Evolutionary conservation across 2,888 invertebrate genomes (phyloP), one percentile per base, ranked within the genome.

Genomic region (Drosophila gaucha): DNA sequence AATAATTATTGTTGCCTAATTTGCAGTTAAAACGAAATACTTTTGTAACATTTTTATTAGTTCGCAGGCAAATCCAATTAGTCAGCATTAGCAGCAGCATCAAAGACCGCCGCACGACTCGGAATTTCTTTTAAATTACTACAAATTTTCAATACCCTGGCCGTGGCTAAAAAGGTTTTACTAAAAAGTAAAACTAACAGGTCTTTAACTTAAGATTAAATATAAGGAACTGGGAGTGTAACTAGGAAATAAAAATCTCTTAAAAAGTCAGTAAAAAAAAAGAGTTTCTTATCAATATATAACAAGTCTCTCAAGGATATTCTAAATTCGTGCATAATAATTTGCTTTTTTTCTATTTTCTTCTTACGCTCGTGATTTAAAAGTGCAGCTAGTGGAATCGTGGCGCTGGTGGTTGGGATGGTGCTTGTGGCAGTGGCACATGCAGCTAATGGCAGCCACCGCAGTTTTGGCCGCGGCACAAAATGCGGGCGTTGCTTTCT

Each of bases 1-100:
- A 84, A 75, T 86, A 86, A 83, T 88, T 88, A 77, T 72, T 86
- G 69, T 66, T 73, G 83, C 78, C 86, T 78, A 85, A 85, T 85
- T 85, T 88, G 85, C 88, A 85, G 87, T 85, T 65, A 85, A 85
- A 85, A 80, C 67, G 69, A 64, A 77, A 83, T 83, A 86, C 71
- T 79, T 79, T 82, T 69, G 71, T 72, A 77, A 79, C 80, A 76
- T 52, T 87, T 87, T 87, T 86, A 83, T 87, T 87, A 82, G 83
- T 83, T 70, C 70, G 54, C 54, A 59, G 54, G 62, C 76, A 71
- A 87, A 86, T 86, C 88, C 88, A 88, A 86, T 83, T 87, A 87
- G 80, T 63, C 78, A 41, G 86, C 71, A 73, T 73, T 70, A 73
- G 71, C 50, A 51, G 26, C 59, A 76, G 69, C 84, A 78, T 87